Base-by-base conservation (phyloP, 1,140 invertebrate genomes). In the Lucilia sericata region DNA sequence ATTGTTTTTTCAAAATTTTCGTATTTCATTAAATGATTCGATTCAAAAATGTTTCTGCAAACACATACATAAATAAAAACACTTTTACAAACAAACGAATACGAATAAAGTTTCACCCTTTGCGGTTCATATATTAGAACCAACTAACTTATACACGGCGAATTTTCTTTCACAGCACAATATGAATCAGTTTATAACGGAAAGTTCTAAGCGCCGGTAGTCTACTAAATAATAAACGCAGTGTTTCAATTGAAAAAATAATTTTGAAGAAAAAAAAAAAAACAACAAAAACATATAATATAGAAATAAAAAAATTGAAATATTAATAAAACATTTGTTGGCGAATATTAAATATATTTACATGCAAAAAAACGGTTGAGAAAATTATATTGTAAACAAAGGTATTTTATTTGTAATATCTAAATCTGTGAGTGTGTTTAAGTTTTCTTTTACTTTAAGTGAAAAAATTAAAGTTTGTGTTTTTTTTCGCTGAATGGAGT, bases 141-240 rank as follows among this genome's bases (percentile, higher is more conserved):
- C 42, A 80, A 51, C n/a, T 42, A 30, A 30, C 25, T 30, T 30
- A 30, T 30, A 42, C 49, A 80, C 47, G 76, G 76, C 76, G 19
- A 80, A 51, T 80, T 82, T 82, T 74, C 82, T 82, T 82, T 74
- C 82, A 74, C 19, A 60, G 47, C 30, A 74, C 34, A 75, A 74
- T 83, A 70, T 42, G 49, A 65, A 82, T 85, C 84, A 85, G 84
- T 85, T 85, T 83, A 85, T 75, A 80, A 80, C 74, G 84, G 82
- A 83, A 85, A 85, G 84, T 85, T 83, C 82, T 81, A 83, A 85
- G 51, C 82, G 84, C 82, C 75, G 75, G 84, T 83, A 76, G 84
- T 83, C 55, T 9, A 36, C 25, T n/a, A 80, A 51, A 51, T 49
- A 21, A 21, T 12, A 10, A 70, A 70, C 65, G 65, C 65, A 19